Evolutionary conservation across 2,888 invertebrate species (phyloP), one percentile per base, ranked within the genome.

Genomic region (Agapostemon virescens): DNA sequence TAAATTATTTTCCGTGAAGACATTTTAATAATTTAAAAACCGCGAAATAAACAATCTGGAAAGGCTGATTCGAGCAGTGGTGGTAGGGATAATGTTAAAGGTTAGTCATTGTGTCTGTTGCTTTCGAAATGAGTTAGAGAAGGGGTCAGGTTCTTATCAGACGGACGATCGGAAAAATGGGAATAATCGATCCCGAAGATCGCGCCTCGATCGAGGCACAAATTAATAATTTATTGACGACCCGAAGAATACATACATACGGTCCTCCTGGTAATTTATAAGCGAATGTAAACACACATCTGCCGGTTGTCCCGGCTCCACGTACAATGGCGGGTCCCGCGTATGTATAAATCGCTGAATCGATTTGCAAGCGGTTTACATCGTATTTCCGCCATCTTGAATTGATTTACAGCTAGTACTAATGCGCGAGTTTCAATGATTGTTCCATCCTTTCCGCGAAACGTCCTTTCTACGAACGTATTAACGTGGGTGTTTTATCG

Each of bases 401-500:
- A 89, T 90, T 90, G 91, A 91, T 90, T 91, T 91, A 91, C 89
- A 89, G 85, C 88, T 83, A 85, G 84, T 83, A 75, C 86, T 85
- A 83, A 82, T 84, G 83, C 84, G 81, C 83, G 79, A 83, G 86
- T 83, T 75, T 77, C 88, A 82, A 84, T 85, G 88, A 88, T 86
- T 71, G 73, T 80, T 36, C 58, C 69, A 75, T 70, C 45, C 77
- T 69, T 83, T 75, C 74, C 58, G 58, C 58, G 78, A 73, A 78
- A 84, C 67, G 73, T 77, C 74, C 76, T 76, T 80, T 78, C 80
- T 74, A 52, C 81, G 73, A 81, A 85, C 71, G 78, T 77, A 79
- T 74, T 61, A 71, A 77, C 73, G 82, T 84, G 63, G 79, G 74
- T 77, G 84, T 85, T 86, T 86, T 84, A 82, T 85, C 74, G 77